phyloP scores from a whole-genome alignment of 2,113 vertebrate genomes.

The Trichomycterus rosablanca region DNA sequence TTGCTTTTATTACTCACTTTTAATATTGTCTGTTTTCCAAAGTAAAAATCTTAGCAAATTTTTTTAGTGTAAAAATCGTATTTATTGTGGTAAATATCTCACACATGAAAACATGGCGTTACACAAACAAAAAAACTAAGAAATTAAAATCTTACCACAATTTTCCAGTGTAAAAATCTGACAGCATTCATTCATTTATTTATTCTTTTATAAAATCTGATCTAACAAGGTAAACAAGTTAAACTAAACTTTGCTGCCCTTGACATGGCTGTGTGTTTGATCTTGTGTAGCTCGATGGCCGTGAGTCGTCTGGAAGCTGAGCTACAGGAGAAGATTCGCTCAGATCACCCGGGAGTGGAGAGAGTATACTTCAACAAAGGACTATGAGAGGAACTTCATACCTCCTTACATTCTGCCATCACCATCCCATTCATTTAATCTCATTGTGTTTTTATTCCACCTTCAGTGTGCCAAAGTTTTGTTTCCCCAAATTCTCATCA shows the following conservation, averaged over 20 bases:
- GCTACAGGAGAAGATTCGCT: constrained; percentile 83
- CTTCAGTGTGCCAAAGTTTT: constrained; percentile 69
- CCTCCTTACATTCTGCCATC: constrained; percentile 48
- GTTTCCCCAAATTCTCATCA: constrained; percentile 50
- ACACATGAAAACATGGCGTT: no score
- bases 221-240: no score
- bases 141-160: no score
- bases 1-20: no score
- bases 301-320: constrained; percentile 83
- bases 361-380: constrained; percentile 97
- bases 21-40: no score
- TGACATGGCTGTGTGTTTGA: constrained; percentile 13
- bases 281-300: constrained; percentile 87
- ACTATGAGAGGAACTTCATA: constrained; percentile 67
- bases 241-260: not conserved
- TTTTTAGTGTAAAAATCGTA: no score
- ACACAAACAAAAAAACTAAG: no score
- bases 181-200: no score
- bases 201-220: no score
- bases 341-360: constrained; percentile 72
- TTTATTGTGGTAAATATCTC: no score
- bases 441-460: constrained; percentile 44
- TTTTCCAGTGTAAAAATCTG: no score
- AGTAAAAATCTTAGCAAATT: no score
- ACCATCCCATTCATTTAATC: constrained; percentile 11